Evolutionary conservation across 2,888 invertebrate species (phyloP), one percentile per base, ranked within the genome.

Genomic region (Mystacides longicornis): DNA sequence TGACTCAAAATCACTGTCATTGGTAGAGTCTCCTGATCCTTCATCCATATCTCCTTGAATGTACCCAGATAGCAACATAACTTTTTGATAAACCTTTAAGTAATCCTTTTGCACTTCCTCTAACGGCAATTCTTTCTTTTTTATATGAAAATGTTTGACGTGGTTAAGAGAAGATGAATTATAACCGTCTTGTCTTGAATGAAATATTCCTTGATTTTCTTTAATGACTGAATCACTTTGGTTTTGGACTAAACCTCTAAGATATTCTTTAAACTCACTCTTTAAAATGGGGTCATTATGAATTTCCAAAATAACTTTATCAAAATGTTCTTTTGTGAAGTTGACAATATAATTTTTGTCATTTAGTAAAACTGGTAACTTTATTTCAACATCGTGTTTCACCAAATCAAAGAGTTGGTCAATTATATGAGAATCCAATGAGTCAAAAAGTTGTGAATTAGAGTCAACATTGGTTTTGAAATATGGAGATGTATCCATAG

Each of bases 221-320:
- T 45, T 46, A 27, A 46, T n/a, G 2, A 27, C 4, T 1, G 48
- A 27, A 27, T 54, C 33, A 18, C 33, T 48, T 45, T 51, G 46
- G 16, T 51, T 48, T 20, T 42, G 20, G n/a, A 54, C 54, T 9
- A 57, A 37, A 3, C 16, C 49, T 51, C 48, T 54, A 19, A 60
- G 45, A 51, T 60, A 60, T 43, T 55, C 53, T 55, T 60, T 60
- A 14, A 60, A 59, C 16, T 57, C 52, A 23, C 46, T 27, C 22
- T 59, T 60, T 9, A 57, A 51, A n/a, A 46, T 37, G n/a, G 49
- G 19, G 22, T 54, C 55, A 3, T 55, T 50, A 33, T 59, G 46
- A 18, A 59, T 48, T 31, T 57, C 53, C 20, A 49, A 49, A 23
- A 60, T 43, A 33, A 60, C 37, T 7, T 42, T 48, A 21, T 49